Conservation (phyloP, 2,888 invertebrate genomes). For the Gryllus longicercus region DNA sequence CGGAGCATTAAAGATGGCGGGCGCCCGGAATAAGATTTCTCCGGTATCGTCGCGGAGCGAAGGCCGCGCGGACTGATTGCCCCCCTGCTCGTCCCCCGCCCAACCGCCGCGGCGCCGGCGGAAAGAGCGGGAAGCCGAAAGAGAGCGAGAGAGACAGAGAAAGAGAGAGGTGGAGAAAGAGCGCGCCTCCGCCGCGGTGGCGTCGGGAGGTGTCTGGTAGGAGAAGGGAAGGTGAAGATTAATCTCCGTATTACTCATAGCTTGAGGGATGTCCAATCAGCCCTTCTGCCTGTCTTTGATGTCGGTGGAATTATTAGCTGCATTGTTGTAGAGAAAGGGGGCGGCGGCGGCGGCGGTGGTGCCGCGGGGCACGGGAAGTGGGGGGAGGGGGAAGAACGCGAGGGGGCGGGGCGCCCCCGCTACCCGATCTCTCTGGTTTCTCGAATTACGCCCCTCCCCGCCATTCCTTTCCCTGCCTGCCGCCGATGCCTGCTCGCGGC, state of each 20-base stretch:
- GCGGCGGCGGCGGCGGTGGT: background rate
- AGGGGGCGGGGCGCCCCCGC: background rate
- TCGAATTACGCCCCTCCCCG: background rate
- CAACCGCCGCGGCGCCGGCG: background rate
- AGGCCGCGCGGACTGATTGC: background rate
- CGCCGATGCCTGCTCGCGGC: background rate
- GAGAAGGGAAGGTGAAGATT: conserved; percentile 17
- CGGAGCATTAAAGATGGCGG: conserved; percentile 7
- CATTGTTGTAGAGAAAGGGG: conserved; percentile 1
- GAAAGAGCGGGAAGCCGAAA: background rate
- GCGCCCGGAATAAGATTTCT: background rate
- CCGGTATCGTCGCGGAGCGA: background rate
- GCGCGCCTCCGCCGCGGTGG: background rate
- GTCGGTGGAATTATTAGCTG: conserved; percentile 17
- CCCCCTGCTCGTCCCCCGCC: too few relatives aligned
- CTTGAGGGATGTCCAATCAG: conserved; percentile 17
- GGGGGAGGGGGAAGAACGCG: background rate
- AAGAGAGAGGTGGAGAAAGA: background rate
- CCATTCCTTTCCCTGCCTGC: background rate
- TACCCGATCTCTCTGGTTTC: background rate
- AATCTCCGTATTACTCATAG: conserved; percentile 9
- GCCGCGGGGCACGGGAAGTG: background rate
- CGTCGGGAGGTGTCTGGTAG: background rate
- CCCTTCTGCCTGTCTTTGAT: conserved; percentile 17
- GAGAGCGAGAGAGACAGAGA: background rate